These are phyloP conservation scores for Amphibalanus amphitrite DNA, from an alignment of 1,140 invertebrate genomes.

Conservation along the genomic window DNA sequence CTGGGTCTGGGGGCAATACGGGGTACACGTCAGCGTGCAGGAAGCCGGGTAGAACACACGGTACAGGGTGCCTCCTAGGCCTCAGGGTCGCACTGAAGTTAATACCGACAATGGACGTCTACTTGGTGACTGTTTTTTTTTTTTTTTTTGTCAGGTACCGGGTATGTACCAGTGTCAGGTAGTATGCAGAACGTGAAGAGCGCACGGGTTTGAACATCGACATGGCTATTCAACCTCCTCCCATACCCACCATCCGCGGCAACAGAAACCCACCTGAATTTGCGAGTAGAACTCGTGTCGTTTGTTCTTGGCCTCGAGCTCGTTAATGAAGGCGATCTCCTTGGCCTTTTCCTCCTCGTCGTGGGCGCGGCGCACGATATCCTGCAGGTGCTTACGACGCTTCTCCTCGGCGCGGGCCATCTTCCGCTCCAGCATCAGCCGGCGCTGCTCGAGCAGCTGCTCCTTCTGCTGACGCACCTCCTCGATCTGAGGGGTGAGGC, in stretches of 20 bases:
- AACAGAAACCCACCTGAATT: conserved; percentile 35
- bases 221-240: too few species aligned
- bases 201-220: too few species aligned
- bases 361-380: conserved; percentile 82
- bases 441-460: conserved; percentile 65
- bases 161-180: too few species aligned
- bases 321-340: conserved; percentile 96
- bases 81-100: too few species aligned
- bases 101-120: too few species aligned
- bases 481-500: conserved; percentile 38
- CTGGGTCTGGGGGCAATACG: conserved; percentile 14
- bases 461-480: conserved; percentile 76
- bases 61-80: too few species aligned
- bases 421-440: conserved; percentile 63
- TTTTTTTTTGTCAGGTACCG: too few species aligned
- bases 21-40: too few species aligned
- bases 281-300: conserved; percentile 69
- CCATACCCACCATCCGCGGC: too few species aligned
- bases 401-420: conserved; percentile 82
- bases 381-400: conserved; percentile 53
- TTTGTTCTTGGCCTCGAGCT: conserved; percentile 86
- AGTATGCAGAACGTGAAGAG: too few species aligned
- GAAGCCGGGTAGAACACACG: too few species aligned
- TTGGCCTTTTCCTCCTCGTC: conserved; percentile 93
- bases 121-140: too few species aligned